phyloP scores from a whole-genome alignment of 2,888 invertebrate genomes.

The Sympetrum striolatum region DNA sequence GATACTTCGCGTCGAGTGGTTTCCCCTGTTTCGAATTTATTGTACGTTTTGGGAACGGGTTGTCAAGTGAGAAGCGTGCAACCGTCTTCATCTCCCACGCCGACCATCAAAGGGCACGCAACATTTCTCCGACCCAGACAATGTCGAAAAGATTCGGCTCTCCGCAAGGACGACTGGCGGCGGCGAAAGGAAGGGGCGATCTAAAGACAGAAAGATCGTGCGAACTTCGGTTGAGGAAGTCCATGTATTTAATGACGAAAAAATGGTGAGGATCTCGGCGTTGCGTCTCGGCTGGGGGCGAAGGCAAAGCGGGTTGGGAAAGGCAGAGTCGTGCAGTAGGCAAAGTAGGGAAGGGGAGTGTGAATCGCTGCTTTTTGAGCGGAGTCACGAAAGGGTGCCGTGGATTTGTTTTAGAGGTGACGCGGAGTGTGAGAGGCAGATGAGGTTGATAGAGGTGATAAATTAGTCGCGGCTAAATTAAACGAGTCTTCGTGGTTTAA shows the following conservation, averaged over 20 bases:
- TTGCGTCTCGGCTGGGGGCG: neutral
- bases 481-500: too few species aligned
- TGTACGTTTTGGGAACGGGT: too few species aligned
- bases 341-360: too few species aligned
- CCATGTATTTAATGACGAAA: neutral
- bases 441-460: too few species aligned
- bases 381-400: too few species aligned
- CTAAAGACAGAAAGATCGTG: neutral
- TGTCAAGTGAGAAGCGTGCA: too few species aligned
- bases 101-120: neutral
- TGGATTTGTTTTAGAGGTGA: too few species aligned
- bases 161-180: neutral
- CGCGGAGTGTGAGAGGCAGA: too few species aligned
- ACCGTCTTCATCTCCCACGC: neutral
- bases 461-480: too few species aligned
- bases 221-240: neutral
- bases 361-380: too few species aligned
- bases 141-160: neutral
- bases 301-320: neutral
- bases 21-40: too few species aligned
- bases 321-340: neutral
- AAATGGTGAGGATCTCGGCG: neutral
- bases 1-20: too few species aligned
- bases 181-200: neutral
- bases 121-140: neutral